phyloP scores from a whole-genome alignment of 2,888 invertebrate genomes.

The Molanna angustata region DNA sequence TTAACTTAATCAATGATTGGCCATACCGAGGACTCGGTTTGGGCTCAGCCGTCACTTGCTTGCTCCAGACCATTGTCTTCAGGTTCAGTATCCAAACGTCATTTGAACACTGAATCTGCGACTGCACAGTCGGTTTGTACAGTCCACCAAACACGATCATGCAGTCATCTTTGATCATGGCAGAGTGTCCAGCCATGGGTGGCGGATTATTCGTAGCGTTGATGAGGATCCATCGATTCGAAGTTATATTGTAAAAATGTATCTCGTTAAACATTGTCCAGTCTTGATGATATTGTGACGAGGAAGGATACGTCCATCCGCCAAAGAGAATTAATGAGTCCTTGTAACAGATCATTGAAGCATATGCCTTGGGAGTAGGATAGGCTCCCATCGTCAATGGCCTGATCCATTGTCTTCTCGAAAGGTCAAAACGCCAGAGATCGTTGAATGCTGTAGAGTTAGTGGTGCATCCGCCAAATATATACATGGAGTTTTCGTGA shows the following conservation, averaged over 20 bases:
- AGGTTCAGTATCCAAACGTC: slow-evolving; percentile 89
- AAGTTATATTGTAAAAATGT: slow-evolving; percentile 78
- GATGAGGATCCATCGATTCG: slow-evolving; percentile 75
- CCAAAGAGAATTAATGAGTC: slow-evolving; percentile 86
- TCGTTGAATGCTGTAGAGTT: slow-evolving; percentile 96
- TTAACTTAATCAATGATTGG: slow-evolving; percentile 84
- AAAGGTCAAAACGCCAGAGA: slow-evolving; percentile 90
- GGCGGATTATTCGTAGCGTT: slow-evolving; percentile 65
- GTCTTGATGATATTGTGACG: slow-evolving; percentile 79
- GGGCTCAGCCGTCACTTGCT: slow-evolving; percentile 64
- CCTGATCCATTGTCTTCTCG: slow-evolving; percentile 79
- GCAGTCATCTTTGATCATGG: slow-evolving; percentile 74
- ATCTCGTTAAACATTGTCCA: slow-evolving; percentile 90
- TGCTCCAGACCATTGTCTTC: slow-evolving; percentile 71
- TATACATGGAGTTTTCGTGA: slow-evolving; percentile 83
- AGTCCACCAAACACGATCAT: slow-evolving; percentile 84
- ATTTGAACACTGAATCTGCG: slow-evolving; percentile 62
- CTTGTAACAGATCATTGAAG: slow-evolving; percentile 85
- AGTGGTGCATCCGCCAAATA: slow-evolving; percentile 95
- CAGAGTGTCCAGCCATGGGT: slow-evolving; percentile 90
- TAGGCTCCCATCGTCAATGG: slow-evolving; percentile 81
- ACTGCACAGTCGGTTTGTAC: slow-evolving; percentile 43
- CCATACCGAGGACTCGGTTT: slow-evolving; percentile 86
- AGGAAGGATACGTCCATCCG: slow-evolving; percentile 91
- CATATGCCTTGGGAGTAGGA: slow-evolving; percentile 95